A percentile compares a stretch with the other conserved stretches of the same genome.
Conservation (phyloP, 2,113 vertebrate genomes). For the Pogona vitticeps region DNA sequence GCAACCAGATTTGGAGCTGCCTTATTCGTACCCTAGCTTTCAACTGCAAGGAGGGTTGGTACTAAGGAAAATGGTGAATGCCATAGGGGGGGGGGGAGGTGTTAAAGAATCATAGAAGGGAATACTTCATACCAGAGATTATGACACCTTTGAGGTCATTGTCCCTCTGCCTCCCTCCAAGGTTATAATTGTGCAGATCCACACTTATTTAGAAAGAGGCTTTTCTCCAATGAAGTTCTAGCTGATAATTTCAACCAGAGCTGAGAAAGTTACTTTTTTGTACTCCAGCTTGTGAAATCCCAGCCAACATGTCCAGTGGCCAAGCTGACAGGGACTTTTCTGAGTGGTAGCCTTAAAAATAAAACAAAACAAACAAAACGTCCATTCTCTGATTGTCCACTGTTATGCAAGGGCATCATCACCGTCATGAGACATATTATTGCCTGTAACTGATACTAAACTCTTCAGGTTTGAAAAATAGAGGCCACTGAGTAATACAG, state of each 20-base stretch:
- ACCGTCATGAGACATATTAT: background rate
- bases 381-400: background rate
- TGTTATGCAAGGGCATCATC: background rate
- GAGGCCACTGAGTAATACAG: background rate
- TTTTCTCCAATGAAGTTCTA: background rate
- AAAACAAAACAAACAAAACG: no score
- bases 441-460: background rate
- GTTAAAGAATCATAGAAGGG: background rate
- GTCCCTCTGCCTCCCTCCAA: background rate
- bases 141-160: background rate
- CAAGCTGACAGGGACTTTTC: no score
- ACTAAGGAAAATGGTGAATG: background rate
- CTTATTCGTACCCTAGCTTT: background rate
- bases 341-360: no score
- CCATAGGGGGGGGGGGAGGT: no score
- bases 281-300: no score
- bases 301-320: no score
- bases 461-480: background rate
- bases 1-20: background rate
- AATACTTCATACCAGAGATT: background rate
- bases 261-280: no score
- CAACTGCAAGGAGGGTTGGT: background rate
- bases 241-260: no score
- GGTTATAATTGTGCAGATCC: background rate
- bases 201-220: background rate